A percentile compares a stretch with the other conserved stretches of the same genome.
These are phyloP conservation scores for Drosophila austrosaltans DNA, from an alignment of 2,888 invertebrate genomes.

Conservation along the genomic window DNA sequence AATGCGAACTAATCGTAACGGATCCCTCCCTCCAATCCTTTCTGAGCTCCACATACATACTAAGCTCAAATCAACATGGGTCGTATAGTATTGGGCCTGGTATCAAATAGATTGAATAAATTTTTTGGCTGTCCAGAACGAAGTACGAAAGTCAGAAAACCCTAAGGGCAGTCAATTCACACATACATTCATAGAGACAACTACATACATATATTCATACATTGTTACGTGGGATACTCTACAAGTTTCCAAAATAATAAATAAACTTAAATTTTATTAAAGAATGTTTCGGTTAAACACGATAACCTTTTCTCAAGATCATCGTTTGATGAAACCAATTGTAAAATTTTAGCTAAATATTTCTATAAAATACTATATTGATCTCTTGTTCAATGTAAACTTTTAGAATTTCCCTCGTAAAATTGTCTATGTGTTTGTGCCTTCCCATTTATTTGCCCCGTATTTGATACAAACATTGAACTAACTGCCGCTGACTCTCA, in stretches of 20 bases:
- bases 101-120: constrained; percentile 71
- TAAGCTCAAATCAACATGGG: constrained; percentile 51
- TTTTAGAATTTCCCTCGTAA: not conserved
- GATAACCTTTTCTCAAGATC: no score
- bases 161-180: not conserved
- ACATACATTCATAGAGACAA: not conserved
- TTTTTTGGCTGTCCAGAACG: constrained; percentile 36
- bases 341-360: not conserved
- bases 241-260: not conserved
- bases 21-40: constrained; percentile 45
- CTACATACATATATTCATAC: not conserved
- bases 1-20: constrained; percentile 63
- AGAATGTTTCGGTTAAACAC: no score
- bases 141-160: constrained; percentile 3
- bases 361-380: not conserved
- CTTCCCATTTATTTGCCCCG: constrained; percentile 62
- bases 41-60: constrained; percentile 41
- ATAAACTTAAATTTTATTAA: not conserved
- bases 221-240: not conserved
- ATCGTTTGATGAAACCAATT: no score
- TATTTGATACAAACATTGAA: constrained; percentile 45
- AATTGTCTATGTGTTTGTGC: constrained; percentile 44
- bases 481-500: constrained; percentile 15
- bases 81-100: constrained; percentile 26
- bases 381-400: not conserved